Evolutionary conservation across 2,113 vertebrate genomes (phyloP), one percentile per base, ranked within the genome.

Genomic region (Otis tarda): DNA sequence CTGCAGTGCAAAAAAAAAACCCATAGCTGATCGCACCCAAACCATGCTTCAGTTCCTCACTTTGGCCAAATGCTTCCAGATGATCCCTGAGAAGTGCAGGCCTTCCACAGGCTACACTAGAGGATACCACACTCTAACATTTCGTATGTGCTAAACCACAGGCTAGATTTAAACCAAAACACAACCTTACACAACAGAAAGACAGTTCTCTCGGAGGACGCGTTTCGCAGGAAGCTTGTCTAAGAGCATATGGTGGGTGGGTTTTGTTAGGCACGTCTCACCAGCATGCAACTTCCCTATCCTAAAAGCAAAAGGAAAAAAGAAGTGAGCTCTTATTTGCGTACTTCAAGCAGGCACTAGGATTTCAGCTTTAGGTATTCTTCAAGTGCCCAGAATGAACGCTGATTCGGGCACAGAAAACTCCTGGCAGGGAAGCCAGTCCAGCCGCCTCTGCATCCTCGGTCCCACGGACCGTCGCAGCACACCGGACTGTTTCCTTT

Each of bases 371-470:
- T 39, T 18, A 35, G n/a, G 31, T 39, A 14, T 4, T 77, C 28
- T 43, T 68, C 31, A 13, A 33, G 78, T 2, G 43, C 35, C 50
- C 59, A 63, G 31, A 61, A 57, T 0, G 9, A 95, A 73, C 0
- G 1, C 8, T 2, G 3, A 24, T 23, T 19, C 0, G 3, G 64
- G 57, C 81, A 65, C 25, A 53, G 81, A 64, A 57, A 21, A 49
- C 30, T 75, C 47, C 49, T 41, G 57, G 12, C 0, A 0, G 17
- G 14, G 59, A 45, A 84, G 16, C 30, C 0, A 14, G 19, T 27
- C 14, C 77, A 84, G 61, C 74, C 41, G 31, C 65, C 56, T 64
- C 53, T 5, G 1, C 41, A 22, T 4, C 24, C 76, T 45, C 19
- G 9, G n/a, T 10, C 43, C 73, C 7, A 14, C 1, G 3, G 56